Conservation (phyloP, 1,140 invertebrate genomes). For the Macrocentrus cingulum region DNA sequence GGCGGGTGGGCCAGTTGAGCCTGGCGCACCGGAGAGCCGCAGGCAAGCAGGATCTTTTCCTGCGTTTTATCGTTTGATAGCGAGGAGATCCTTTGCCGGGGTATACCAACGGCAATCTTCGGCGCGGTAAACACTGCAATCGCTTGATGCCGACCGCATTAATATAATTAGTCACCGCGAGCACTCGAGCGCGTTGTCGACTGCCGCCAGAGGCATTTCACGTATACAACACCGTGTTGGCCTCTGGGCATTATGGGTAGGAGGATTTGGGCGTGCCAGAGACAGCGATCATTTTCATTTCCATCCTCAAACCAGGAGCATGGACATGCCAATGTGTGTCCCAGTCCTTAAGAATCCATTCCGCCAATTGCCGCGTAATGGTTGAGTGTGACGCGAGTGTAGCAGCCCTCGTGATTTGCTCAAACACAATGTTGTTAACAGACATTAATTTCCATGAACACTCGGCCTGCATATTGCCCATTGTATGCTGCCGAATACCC, state of each 20-base stretch:
- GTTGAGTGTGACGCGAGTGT: constrained; percentile 27
- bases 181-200: constrained; percentile 38
- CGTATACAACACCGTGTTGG: constrained; percentile 20
- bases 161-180: constrained; percentile 62
- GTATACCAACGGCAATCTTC: constrained; percentile 43
- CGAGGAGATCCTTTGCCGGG: constrained; percentile 11
- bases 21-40: constrained; percentile 22
- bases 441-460: not conserved
- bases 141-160: constrained; percentile 55
- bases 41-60: constrained; percentile 3
- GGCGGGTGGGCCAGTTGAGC: constrained; percentile 2
- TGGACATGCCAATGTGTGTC: constrained; percentile 18
- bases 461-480: too few species aligned
- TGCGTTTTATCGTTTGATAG: constrained; percentile 23
- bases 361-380: constrained; percentile 35
- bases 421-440: constrained; percentile 7
- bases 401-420: constrained; percentile 12
- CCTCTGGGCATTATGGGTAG: constrained; percentile 36
- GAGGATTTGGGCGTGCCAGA: constrained; percentile 28
- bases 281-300: constrained; percentile 44
- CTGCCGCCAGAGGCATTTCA: constrained; percentile 20
- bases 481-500: too few species aligned
- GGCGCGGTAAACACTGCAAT: constrained; percentile 57
- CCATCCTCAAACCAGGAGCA: constrained; percentile 30
- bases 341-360: constrained; percentile 32